Conservation (phyloP, 1,140 invertebrate species). For the Eriocheir sinensis region DNA sequence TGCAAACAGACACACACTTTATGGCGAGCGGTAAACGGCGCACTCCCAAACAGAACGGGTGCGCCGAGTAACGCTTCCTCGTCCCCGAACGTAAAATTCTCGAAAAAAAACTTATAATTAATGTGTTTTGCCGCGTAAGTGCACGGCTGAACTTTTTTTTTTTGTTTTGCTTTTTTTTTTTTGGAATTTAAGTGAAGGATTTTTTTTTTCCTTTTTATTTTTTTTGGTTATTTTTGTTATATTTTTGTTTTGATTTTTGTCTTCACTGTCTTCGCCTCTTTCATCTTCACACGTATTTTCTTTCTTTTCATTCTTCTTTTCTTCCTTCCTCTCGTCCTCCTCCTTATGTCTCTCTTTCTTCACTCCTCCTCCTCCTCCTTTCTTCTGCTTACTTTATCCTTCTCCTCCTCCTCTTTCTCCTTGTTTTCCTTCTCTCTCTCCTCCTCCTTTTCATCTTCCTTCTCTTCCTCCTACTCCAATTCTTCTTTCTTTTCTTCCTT, state of each 20-base stretch:
- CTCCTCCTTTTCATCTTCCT: background rate
- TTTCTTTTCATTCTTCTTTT: background rate
- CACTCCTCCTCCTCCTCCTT: background rate
- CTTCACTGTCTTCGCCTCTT: too few relatives aligned
- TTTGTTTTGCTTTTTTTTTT: background rate
- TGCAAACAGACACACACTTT: background rate
- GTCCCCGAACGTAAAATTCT: background rate
- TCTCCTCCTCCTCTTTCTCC: background rate
- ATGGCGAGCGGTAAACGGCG: constrained; percentile 8
- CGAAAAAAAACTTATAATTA: background rate
- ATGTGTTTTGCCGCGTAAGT: background rate
- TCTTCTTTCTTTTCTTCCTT: background rate
- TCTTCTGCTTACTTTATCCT: background rate
- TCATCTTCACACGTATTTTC: too few relatives aligned
- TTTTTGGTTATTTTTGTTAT: too few relatives aligned
- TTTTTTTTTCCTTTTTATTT: background rate
- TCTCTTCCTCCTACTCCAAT: background rate
- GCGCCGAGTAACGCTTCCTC: background rate
- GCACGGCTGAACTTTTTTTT: too few relatives aligned
- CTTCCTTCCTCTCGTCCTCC: background rate
- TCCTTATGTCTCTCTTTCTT: too few relatives aligned
- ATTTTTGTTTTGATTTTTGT: too few relatives aligned
- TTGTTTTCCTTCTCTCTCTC: background rate
- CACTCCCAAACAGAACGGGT: background rate
- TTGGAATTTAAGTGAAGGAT: background rate